These are phyloP conservation scores for Holothuria scabra DNA, from an alignment of 53 echinoderm and acorn worm species.

Conservation along the genomic window DNA sequence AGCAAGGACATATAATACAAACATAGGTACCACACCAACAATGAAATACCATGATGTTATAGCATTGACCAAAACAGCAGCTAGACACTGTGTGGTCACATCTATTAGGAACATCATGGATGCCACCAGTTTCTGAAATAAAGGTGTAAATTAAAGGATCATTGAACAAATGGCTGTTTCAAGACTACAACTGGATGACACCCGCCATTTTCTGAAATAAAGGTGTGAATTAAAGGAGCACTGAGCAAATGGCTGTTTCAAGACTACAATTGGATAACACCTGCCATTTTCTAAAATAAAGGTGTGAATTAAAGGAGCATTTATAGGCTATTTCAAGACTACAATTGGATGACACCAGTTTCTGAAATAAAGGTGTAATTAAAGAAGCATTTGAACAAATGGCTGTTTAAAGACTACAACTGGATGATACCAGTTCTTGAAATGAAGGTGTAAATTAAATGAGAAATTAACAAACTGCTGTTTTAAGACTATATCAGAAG, in stretches of 20 bases:
- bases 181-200: not conserved
- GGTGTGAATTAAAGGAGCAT: not conserved
- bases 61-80: constrained; percentile 68
- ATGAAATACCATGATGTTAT: constrained; percentile 77
- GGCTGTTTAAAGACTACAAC: too few relatives aligned
- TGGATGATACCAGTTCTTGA: too few relatives aligned
- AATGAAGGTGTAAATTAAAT: too few relatives aligned
- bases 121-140: not conserved
- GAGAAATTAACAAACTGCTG: too few relatives aligned
- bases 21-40: constrained; percentile 64
- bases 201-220: constrained; percentile 6
- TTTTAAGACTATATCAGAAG: too few relatives aligned
- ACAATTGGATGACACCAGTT: not conserved
- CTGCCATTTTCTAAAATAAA: constrained; percentile 2
- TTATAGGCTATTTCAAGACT: not conserved
- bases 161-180: not conserved
- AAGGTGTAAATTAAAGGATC: not conserved
- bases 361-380: not conserved
- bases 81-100: constrained; percentile 56
- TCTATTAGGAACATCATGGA: constrained; percentile 4
- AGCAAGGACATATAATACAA: constrained; percentile 66
- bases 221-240: not conserved
- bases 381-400: too few relatives aligned
- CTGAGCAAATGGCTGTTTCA: not conserved
- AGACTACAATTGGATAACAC: not conserved